Base-by-base conservation (phyloP, 2,113 vertebrate genomes). In the Gambusia affinis region DNA sequence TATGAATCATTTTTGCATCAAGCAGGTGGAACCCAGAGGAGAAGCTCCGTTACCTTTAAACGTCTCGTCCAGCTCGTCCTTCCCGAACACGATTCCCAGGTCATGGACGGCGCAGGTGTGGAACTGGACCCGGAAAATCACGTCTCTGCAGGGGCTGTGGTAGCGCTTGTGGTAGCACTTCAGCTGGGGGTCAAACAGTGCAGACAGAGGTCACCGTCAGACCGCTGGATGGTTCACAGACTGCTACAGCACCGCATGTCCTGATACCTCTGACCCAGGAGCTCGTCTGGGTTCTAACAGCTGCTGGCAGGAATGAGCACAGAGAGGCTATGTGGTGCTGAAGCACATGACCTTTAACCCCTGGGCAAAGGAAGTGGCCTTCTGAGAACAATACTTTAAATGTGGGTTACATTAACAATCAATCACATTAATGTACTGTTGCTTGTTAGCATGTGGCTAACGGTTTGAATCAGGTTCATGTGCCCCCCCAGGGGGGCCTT, bases 151-250 rank as follows among this genome's bases (percentile, higher is more conserved):
- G 0, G 97, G 95, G 84, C 95, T 97, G 27, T 94, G 95, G 92
- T 95, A 98, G 72, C 96, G 96, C 92, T 98, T 99, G 91, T 99
- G 98, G 88, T 99, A 99, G 84, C 98, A 99, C 88, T 99, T 99
- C 47, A 99, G 94, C 98, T 99, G 89, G 6, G 69, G 27, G 54
- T 17, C 8, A 81, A 33, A n/a, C 19, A 80, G 1, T 44, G 7
- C 24, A 28, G n/a, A 7, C 69, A 31, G 27, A 29, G 17, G 61
- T 63, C 61, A 30, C 15, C 15, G 19, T 63, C 61, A 31, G 28
- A 62, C 28, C 28, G 51, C 8, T 24, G 22, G 19, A 54, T n/a
- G 51, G 19, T n/a, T 17, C 6, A 10, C 22, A 54, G 51, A 54
- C 24, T 22, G 22, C 24, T 19, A 17, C 19, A 22, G 15, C 17